Base-by-base conservation (phyloP, 2,797 vertebrate genomes). In the Myripristis murdjan region DNA sequence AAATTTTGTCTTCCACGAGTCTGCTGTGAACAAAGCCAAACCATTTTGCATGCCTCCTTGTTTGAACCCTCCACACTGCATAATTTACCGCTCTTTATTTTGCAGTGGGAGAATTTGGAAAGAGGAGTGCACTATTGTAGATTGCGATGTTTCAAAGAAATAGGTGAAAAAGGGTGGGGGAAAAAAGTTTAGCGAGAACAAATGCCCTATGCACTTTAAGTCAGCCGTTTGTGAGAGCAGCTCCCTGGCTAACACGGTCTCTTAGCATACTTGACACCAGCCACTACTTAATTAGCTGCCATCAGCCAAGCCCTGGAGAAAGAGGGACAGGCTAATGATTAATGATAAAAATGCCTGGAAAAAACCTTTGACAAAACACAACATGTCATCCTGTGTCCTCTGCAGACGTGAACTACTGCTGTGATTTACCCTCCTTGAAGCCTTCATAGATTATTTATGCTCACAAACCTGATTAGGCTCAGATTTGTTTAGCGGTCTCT, bases 201-300 rank as follows among this genome's bases (percentile, higher is more conserved):
- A 76, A 77, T 65, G 52, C 18, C 3, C 64, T 78, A 76, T 65
- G 52, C 20, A 2, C 66, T 79, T 85, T 72, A 68, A 82, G 68
- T 63, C 56, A 46, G 37, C 75, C 81, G 82, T 89, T 87, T 70
- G 75, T 83, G 70, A 77, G 80, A 83, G 75, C 67, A 72, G 68
- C 84, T 62, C 48, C 51, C 77, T 68, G 59, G 77, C 75, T 83
- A 87, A 85, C 83, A 66, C 73, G 85, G 75, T 85, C 88, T 89
- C 82, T 68, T 73, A 83, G 84, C 84, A 87, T 90, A 85, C 85
- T 81, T 91, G 91, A 93, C 88, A 93, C 84, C 84, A 89, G 86
- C 83, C 88, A 87, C 80, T 93, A 75, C 90, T 92, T 95, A 94
- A 95, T 94, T 94, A 94, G 91, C 89, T 83, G 77, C 85, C 92